Evolutionary conservation across 2,888 invertebrate genomes (phyloP).

Genomic region (Zaprionus obscuricornis): DNA sequence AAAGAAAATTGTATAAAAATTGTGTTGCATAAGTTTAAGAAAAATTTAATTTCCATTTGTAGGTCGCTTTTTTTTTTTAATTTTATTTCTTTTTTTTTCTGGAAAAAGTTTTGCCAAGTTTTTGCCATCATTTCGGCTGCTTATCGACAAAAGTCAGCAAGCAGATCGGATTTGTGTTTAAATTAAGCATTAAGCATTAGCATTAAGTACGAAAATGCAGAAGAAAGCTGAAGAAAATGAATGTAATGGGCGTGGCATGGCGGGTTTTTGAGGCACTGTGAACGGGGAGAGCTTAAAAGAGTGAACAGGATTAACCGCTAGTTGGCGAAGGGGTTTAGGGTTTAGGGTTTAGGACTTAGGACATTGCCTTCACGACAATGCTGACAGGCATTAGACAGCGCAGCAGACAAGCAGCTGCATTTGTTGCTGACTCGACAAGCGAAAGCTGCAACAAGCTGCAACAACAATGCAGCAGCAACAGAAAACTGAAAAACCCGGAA

Average conservation of each 20-base stretch:
- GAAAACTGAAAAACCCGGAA: background rate
- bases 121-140: slow-evolving; percentile 59
- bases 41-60: slow-evolving; percentile 27
- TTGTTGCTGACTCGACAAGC: slow-evolving; percentile 57
- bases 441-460: no score
- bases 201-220: slow-evolving; percentile 31
- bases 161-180: slow-evolving; percentile 71
- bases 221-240: slow-evolving; percentile 39
- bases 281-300: slow-evolving; percentile 41
- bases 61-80: background rate
- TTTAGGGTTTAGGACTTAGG: no score
- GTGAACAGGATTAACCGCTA: slow-evolving; percentile 51
- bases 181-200: slow-evolving; percentile 63
- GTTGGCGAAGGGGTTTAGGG: slow-evolving; percentile 41
- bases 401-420: slow-evolving; percentile 21
- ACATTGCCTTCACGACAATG: slow-evolving; percentile 51
- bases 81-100: background rate
- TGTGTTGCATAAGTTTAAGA: slow-evolving; percentile 15
- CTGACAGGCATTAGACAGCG: slow-evolving; percentile 66
- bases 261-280: no score
- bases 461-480: slow-evolving; percentile 39
- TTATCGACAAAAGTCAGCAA: slow-evolving; percentile 72
- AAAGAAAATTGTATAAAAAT: slow-evolving; percentile 7
- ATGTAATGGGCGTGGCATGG: no score
- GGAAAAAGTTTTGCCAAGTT: slow-evolving; percentile 51